A percentile compares a stretch with the other conserved stretches of the same genome.
Evolutionary conservation across 2,113 vertebrate genomes (phyloP).

Genomic region (Heterotilapia buettikoferi): DNA sequence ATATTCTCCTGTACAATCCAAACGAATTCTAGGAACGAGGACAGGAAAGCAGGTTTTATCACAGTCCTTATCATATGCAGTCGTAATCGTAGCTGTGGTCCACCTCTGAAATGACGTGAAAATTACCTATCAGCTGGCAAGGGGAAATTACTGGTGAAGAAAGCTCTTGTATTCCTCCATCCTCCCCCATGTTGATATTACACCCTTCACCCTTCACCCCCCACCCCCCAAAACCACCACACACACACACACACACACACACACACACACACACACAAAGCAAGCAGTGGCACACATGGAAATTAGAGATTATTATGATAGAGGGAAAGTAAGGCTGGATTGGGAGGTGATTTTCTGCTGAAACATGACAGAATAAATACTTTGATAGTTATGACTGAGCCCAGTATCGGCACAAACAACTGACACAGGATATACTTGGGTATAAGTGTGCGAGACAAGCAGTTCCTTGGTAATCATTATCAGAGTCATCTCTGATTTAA

Average conservation of each 20-base stretch:
- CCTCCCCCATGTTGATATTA: conserved; percentile 46
- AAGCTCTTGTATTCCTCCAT: conserved; percentile 29
- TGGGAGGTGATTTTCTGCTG: conserved; percentile 38
- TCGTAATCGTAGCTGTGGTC: conserved; percentile 49
- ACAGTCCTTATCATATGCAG: not conserved
- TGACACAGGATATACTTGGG: conserved; percentile 50
- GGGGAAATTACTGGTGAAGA: conserved; percentile 43
- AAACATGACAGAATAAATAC: conserved; percentile 64
- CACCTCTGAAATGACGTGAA: conserved; percentile 51
- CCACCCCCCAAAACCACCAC: not conserved
- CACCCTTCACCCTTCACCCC: conserved; percentile 3
- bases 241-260: not conserved
- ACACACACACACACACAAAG: not conserved
- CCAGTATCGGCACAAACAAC: conserved; percentile 18
- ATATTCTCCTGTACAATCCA: not conserved
- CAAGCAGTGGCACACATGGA: conserved; percentile 11
- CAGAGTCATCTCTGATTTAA: conserved; percentile 29
- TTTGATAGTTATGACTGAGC: conserved; percentile 48
- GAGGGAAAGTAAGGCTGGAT: not conserved
- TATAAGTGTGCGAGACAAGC: conserved; percentile 38
- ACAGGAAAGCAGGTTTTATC: conserved; percentile 40
- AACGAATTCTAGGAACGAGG: conserved; percentile 18
- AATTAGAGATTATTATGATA: conserved; percentile 53
- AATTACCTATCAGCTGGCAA: conserved; percentile 62
- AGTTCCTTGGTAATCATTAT: conserved; percentile 50